These are phyloP conservation scores for Myiagra hebetior DNA, from an alignment of 2,113 vertebrate genomes.

Conservation along the genomic window DNA sequence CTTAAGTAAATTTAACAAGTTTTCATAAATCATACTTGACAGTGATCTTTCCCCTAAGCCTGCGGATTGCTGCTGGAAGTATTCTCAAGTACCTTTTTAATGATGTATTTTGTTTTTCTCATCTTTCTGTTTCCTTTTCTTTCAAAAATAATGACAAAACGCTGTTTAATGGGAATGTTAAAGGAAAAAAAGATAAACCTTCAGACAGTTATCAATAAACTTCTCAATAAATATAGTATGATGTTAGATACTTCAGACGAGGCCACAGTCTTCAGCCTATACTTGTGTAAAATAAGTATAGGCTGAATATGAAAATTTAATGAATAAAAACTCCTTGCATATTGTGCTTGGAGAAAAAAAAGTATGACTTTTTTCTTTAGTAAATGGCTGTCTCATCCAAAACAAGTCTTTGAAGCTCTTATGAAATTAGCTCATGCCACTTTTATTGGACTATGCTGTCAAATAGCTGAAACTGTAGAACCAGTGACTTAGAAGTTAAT, in stretches of 20 bases:
- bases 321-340: background rate
- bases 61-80: background rate
- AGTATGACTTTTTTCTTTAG: background rate
- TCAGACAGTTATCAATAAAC: background rate
- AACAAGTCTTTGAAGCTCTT: background rate
- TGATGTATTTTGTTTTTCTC: background rate
- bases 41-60: background rate
- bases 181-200: background rate
- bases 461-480: background rate
- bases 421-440: background rate
- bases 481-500: background rate
- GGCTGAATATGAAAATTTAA: background rate
- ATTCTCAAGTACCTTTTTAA: background rate
- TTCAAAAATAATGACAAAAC: background rate
- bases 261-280: background rate
- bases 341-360: background rate
- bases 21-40: background rate
- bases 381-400: background rate
- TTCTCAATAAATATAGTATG: background rate
- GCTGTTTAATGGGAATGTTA: background rate
- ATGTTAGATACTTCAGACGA: background rate
- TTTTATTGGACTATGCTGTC: background rate
- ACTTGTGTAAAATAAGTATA: background rate
- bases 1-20: slow-evolving; percentile 2
- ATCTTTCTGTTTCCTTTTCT: background rate